A percentile compares a stretch with the other conserved stretches of the same genome.
These are phyloP conservation scores for Caenorhabditis angaria DNA, from an alignment of 2,888 invertebrate species.

Conservation along the genomic window DNA sequence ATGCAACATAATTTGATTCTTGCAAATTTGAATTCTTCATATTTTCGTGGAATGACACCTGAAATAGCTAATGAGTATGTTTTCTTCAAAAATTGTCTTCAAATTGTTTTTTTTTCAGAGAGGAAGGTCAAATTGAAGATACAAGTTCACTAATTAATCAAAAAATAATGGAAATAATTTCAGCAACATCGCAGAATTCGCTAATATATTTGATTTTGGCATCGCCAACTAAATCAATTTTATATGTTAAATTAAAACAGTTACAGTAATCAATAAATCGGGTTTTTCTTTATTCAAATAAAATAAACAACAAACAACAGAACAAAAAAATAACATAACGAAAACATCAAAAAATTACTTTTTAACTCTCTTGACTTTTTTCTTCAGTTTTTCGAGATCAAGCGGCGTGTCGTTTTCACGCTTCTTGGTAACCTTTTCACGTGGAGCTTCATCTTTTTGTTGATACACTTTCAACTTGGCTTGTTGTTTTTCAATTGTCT, in stretches of 20 bases:
- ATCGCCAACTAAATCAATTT: slow-evolving; percentile 21
- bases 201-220: slow-evolving; percentile 47
- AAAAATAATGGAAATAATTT: slow-evolving; percentile 39
- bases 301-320: slow-evolving; percentile 5
- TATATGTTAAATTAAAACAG: slow-evolving; percentile 9
- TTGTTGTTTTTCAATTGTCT: slow-evolving; percentile 45
- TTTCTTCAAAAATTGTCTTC: too few relatives aligned
- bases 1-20: neutral
- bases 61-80: neutral
- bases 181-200: slow-evolving; percentile 40
- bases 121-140: neutral
- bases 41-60: neutral
- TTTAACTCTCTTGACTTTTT: slow-evolving; percentile 54
- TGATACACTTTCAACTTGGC: slow-evolving; percentile 51
- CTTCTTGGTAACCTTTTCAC: slow-evolving; percentile 48
- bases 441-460: slow-evolving; percentile 46
- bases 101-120: neutral
- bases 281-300: slow-evolving; percentile 3
- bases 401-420: slow-evolving; percentile 34
- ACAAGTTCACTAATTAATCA: slow-evolving; percentile 25
- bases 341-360: slow-evolving; percentile 13
- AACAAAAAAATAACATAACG: slow-evolving; percentile 16
- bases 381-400: slow-evolving; percentile 58
- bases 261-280: neutral
- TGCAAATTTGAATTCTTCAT: neutral